A percentile compares a stretch with the other conserved stretches of the same genome.
phyloP scores from a whole-genome alignment of 2,888 invertebrate genomes.

The Meta bourneti region DNA sequence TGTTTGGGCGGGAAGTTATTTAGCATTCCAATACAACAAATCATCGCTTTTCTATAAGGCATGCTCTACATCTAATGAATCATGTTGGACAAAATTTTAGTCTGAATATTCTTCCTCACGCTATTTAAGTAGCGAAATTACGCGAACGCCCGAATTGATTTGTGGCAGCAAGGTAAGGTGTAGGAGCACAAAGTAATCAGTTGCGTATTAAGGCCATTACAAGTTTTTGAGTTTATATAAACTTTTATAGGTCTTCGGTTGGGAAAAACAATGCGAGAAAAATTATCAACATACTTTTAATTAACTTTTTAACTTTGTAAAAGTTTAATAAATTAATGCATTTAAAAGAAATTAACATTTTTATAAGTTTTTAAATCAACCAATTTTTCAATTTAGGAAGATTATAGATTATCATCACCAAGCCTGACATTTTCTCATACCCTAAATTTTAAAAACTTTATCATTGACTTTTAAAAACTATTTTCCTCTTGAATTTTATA shows the following conservation, averaged over 20 bases:
- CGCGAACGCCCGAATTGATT: too few relatives aligned
- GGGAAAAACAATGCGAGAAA: not conserved
- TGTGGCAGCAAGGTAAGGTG: too few relatives aligned
- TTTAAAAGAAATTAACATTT: not conserved
- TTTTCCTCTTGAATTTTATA: too few relatives aligned
- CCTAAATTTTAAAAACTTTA: too few relatives aligned
- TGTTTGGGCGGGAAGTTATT: constrained; percentile 57
- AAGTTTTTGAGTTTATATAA: not conserved
- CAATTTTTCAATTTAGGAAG: too few relatives aligned
- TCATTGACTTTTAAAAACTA: too few relatives aligned
- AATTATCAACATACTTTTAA: not conserved
- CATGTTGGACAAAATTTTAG: not conserved
- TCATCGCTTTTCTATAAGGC: constrained; percentile 42
- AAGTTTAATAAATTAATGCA: not conserved
- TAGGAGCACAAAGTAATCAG: too few relatives aligned
- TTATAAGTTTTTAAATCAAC: too few relatives aligned
- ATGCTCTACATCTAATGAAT: constrained; percentile 15
- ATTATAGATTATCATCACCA: too few relatives aligned
- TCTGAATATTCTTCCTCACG: not conserved
- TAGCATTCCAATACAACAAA: not conserved
- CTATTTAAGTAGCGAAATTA: too few relatives aligned
- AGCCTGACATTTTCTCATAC: too few relatives aligned
- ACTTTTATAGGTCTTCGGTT: not conserved
- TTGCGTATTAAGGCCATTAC: too few relatives aligned
- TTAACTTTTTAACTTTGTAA: not conserved